These are phyloP conservation scores for Trichoplusia ni DNA, from an alignment of 1,140 invertebrate species.

Conservation along the genomic window DNA sequence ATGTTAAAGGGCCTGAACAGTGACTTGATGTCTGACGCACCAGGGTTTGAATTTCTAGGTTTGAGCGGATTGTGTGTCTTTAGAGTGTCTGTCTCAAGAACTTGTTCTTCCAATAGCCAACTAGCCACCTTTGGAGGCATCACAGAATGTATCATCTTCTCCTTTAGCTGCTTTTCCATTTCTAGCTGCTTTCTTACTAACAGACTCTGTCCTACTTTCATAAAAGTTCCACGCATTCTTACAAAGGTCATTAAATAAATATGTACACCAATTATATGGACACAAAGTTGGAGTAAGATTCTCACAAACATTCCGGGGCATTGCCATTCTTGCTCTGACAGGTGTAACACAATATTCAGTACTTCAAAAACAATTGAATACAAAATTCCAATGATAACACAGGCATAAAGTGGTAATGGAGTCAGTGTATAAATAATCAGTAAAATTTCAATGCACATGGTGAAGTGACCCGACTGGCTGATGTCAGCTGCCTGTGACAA, in stretches of 20 bases:
- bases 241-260: slow-evolving; percentile 96
- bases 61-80: slow-evolving; percentile 71
- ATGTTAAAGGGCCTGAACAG: slow-evolving; percentile 97
- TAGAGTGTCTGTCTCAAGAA: slow-evolving; percentile 78
- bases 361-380: slow-evolving; percentile 94
- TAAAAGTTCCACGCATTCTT: slow-evolving; percentile 96
- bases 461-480: slow-evolving; percentile 91
- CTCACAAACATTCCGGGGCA: slow-evolving; percentile 86
- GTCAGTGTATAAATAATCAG: slow-evolving; percentile 96
- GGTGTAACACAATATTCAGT: slow-evolving; percentile 77
- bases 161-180: slow-evolving; percentile 96
- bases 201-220: slow-evolving; percentile 96
- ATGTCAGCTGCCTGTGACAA: slow-evolving; percentile 80
- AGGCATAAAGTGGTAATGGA: slow-evolving; percentile 93
- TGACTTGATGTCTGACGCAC: slow-evolving; percentile 88
- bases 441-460: slow-evolving; percentile 92
- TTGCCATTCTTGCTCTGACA: slow-evolving; percentile 75
- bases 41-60: slow-evolving; percentile 80
- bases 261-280: slow-evolving; percentile 96
- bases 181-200: slow-evolving; percentile 92
- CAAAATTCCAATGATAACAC: slow-evolving; percentile 87
- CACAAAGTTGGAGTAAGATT: slow-evolving; percentile 91
- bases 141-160: slow-evolving; percentile 98
- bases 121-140: slow-evolving; percentile 96
- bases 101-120: slow-evolving; percentile 91